Evolutionary conservation across 2,888 invertebrate genomes (phyloP).

Genomic region (Pheosia tremula): DNA sequence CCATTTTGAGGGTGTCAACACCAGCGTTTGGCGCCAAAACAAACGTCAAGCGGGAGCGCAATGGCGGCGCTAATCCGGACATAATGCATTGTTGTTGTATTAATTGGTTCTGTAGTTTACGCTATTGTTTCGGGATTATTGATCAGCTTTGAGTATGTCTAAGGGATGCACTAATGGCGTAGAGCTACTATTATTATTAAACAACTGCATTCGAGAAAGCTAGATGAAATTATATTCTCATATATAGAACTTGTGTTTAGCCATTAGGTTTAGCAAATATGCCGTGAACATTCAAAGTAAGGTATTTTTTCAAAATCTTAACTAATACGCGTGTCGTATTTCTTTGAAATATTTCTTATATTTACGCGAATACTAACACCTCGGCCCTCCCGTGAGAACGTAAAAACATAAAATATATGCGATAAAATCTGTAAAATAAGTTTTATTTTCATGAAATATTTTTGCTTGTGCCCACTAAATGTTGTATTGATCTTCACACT

Average conservation of each 20-base stretch:
- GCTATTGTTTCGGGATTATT: slow-evolving; percentile 27
- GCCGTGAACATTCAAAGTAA: too few relatives aligned
- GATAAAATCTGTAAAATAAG: too few relatives aligned
- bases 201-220: background rate
- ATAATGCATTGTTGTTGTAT: slow-evolving; percentile 63
- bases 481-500: background rate
- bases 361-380: too few relatives aligned
- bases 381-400: too few relatives aligned
- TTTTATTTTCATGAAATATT: background rate
- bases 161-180: background rate
- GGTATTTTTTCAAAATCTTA: too few relatives aligned
- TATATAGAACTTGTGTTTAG: too few relatives aligned
- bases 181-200: background rate
- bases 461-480: background rate
- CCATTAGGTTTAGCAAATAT: too few relatives aligned
- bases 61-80: slow-evolving; percentile 65
- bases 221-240: too few relatives aligned
- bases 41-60: slow-evolving; percentile 69
- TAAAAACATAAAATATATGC: too few relatives aligned
- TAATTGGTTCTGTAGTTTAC: slow-evolving; percentile 60
- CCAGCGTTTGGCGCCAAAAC: slow-evolving; percentile 73
- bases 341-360: too few relatives aligned
- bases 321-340: too few relatives aligned
- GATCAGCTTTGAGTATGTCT: background rate
- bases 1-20: slow-evolving; percentile 81